Conservation (phyloP, 2,113 vertebrate genomes). For the Corythoichthys haematopterus region DNA sequence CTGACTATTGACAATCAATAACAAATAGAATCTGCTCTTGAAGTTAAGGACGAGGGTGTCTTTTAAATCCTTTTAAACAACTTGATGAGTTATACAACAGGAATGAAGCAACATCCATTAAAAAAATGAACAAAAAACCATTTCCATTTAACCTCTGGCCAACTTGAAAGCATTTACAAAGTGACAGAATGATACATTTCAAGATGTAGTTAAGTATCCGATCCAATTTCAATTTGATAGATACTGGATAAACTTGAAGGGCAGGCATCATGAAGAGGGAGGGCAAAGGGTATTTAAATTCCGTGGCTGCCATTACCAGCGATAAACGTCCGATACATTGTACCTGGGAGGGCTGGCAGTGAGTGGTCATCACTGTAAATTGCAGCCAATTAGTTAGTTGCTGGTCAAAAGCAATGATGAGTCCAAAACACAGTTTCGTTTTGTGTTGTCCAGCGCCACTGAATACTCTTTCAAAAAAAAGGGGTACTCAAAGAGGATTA, state of each 20-base stretch:
- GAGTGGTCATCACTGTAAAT: no score
- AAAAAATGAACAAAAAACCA: slow-evolving; percentile 45
- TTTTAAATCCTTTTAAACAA: slow-evolving; percentile 33
- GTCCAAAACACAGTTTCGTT: slow-evolving; percentile 47
- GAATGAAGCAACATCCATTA: slow-evolving; percentile 48
- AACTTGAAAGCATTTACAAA: slow-evolving; percentile 29
- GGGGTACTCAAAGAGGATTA: slow-evolving; percentile 35
- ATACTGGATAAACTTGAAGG: slow-evolving; percentile 4
- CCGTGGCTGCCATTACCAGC: no score
- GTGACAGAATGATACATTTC: slow-evolving; percentile 34
- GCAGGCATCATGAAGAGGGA: not conserved
- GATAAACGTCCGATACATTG: no score
- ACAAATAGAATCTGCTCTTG: slow-evolving; percentile 67
- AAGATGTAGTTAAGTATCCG: slow-evolving; percentile 7
- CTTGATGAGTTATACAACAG: slow-evolving; percentile 44
- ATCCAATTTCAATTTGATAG: not conserved
- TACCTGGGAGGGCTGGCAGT: no score
- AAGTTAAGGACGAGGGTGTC: slow-evolving; percentile 29
- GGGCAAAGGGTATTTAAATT: not conserved
- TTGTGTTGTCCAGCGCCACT: slow-evolving; percentile 28
- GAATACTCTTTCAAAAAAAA: slow-evolving; percentile 1
- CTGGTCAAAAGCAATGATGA: slow-evolving; percentile 20
- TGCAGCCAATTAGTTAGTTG: not conserved
- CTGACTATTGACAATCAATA: slow-evolving; percentile 71
- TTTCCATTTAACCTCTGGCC: slow-evolving; percentile 35